Percentiles rank a stretch among this genome's conserved stretches.
Evolutionary conservation across 2,888 invertebrate species (phyloP).

Genomic region (Belgica antarctica): DNA sequence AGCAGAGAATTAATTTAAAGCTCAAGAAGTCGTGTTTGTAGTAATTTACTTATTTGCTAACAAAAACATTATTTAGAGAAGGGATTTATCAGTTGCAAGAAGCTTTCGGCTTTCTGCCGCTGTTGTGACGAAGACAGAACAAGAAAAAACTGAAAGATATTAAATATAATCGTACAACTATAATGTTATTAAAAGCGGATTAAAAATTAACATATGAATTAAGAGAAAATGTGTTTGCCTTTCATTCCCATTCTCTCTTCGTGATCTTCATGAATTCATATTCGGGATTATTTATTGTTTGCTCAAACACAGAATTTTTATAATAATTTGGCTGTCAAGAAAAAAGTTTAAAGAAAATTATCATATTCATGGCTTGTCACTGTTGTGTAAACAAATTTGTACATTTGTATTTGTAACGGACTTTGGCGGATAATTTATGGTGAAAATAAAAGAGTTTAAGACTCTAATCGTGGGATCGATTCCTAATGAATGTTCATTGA

Average conservation of each 20-base stretch:
- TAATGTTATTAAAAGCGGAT: slow-evolving; percentile 42
- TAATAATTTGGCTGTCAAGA: not conserved
- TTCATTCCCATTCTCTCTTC: not conserved
- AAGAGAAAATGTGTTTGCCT: not conserved
- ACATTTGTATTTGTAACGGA: slow-evolving; percentile 21
- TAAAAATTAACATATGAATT: slow-evolving; percentile 36
- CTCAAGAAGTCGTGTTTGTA: slow-evolving; percentile 37
- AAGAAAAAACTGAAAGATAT: no score
- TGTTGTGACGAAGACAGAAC: not conserved
- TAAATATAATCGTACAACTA: slow-evolving; percentile 42
- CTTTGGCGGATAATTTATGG: slow-evolving; percentile 8
- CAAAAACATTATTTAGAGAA: slow-evolving; percentile 28
- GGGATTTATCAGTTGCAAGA: slow-evolving; percentile 33
- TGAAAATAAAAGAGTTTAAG: no score
- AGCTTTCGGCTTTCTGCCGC: slow-evolving; percentile 13
- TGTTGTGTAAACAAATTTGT: slow-evolving; percentile 42
- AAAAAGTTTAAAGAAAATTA: not conserved
- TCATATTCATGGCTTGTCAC: slow-evolving; percentile 21
- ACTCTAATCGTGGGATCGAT: no score
- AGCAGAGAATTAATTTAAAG: slow-evolving; percentile 31
- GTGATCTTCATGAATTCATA: slow-evolving; percentile 7
- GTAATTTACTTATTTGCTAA: slow-evolving; percentile 43
- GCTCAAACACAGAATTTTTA: no score
- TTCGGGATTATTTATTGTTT: slow-evolving; percentile 17
- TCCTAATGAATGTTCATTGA: no score